These are phyloP conservation scores for Dromaius novaehollandiae DNA, from an alignment of 2,113 vertebrate species.

Conservation along the genomic window DNA sequence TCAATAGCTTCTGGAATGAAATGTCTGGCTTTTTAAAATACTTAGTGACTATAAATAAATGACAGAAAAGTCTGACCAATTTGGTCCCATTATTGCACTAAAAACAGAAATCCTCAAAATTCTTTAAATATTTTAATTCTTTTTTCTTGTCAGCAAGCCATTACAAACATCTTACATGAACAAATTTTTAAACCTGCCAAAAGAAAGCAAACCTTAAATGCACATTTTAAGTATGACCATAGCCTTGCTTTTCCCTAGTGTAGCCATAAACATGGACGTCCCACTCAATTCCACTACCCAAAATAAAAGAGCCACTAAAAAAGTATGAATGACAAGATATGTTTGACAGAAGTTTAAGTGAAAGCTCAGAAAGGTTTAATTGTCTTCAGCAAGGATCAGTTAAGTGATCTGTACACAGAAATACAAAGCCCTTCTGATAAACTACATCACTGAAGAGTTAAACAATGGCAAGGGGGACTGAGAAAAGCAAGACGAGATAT, in stretches of 20 bases:
- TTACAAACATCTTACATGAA: background rate
- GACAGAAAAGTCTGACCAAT: background rate
- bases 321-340: background rate
- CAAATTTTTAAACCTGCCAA: no score
- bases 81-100: background rate
- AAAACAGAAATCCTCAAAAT: background rate
- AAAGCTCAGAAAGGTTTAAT: background rate
- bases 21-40: background rate
- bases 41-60: background rate
- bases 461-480: background rate
- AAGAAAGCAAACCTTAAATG: background rate
- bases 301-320: background rate
- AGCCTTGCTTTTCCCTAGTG: background rate
- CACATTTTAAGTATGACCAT: background rate
- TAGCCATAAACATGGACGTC: background rate
- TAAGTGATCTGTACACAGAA: background rate
- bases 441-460: background rate
- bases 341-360: background rate
- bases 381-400: background rate
- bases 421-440: background rate
- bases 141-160: background rate
- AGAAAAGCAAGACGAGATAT: background rate
- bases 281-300: background rate
- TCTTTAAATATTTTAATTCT: background rate
- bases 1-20: background rate